A percentile compares a stretch with the other conserved stretches of the same genome.
phyloP scores from a whole-genome alignment of 2,113 vertebrate species.

The Abramis brama region DNA sequence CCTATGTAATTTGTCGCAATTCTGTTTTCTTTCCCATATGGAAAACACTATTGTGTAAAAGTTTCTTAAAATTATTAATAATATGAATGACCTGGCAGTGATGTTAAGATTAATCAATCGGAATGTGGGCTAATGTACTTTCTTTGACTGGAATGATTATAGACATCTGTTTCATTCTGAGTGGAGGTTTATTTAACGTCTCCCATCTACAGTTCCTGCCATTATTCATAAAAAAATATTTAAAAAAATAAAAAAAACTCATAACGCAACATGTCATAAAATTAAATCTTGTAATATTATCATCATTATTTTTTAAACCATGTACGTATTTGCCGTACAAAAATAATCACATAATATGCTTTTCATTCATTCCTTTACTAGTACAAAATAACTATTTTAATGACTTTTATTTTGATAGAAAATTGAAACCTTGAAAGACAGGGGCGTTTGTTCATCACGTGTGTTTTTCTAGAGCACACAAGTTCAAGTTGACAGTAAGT shows the following conservation, averaged over 20 bases:
- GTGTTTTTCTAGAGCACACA: neutral
- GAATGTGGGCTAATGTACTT: slow-evolving; percentile 1
- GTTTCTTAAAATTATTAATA: neutral
- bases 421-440: neutral
- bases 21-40: neutral
- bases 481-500: slow-evolving; percentile 15
- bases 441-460: neutral
- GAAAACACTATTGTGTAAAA: neutral
- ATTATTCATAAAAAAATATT: too few relatives aligned
- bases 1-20: neutral
- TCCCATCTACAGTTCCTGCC: too few relatives aligned
- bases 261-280: too few relatives aligned
- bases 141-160: neutral
- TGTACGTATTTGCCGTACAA: neutral
- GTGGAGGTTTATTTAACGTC: too few relatives aligned
- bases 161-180: neutral
- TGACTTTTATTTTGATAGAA: slow-evolving; percentile 43
- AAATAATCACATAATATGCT: neutral
- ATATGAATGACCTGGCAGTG: neutral
- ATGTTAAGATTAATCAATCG: neutral
- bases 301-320: too few relatives aligned
- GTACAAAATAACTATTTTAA: too few relatives aligned
- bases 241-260: too few relatives aligned
- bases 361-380: neutral
- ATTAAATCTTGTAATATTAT: too few relatives aligned